Evolutionary conservation across 2,888 invertebrate species (phyloP).

Genomic region (Anorthoa munda): DNA sequence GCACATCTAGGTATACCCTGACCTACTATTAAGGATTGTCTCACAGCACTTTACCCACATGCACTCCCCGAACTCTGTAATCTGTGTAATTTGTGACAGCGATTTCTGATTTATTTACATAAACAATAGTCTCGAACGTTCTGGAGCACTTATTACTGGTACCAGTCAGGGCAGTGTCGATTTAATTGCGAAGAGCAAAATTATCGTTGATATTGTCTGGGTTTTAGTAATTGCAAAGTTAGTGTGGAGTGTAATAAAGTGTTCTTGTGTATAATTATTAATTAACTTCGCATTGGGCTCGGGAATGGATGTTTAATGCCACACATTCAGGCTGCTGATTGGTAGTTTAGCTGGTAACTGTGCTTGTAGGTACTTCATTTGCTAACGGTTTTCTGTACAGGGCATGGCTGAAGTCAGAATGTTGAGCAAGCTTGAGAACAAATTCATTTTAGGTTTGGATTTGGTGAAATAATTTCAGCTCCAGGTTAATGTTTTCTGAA

Average conservation of each 20-base stretch:
- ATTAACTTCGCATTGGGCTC: conserved; percentile 54
- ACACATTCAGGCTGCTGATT: conserved; percentile 52
- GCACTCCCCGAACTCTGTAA: conserved; percentile 82
- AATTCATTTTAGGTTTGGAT: not conserved
- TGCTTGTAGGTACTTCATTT: conserved; percentile 22
- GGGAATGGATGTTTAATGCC: conserved; percentile 51
- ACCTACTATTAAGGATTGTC: conserved; percentile 87
- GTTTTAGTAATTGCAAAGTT: conserved; percentile 59
- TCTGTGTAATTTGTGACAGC: conserved; percentile 88
- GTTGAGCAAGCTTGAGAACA: not conserved
- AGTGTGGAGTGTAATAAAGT: conserved; percentile 44
- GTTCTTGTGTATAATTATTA: conserved; percentile 55
- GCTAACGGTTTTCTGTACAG: conserved; percentile 40
- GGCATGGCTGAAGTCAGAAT: not conserved
- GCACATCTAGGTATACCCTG: conserved; percentile 79
- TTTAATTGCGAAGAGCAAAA: conserved; percentile 72
- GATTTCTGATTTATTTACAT: conserved; percentile 87
- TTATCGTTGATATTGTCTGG: conserved; percentile 59
- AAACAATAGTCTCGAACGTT: conserved; percentile 78
- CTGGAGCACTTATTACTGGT: conserved; percentile 79
- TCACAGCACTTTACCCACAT: conserved; percentile 82
- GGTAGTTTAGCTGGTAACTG: conserved; percentile 43
- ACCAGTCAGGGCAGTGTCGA: conserved; percentile 69
- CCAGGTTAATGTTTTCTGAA: no score
- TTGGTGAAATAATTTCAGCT: not conserved